A percentile compares a stretch with the other conserved stretches of the same genome.
Conservation (phyloP, 2,113 vertebrate genomes). For the Urocynchramus pylzowi region DNA sequence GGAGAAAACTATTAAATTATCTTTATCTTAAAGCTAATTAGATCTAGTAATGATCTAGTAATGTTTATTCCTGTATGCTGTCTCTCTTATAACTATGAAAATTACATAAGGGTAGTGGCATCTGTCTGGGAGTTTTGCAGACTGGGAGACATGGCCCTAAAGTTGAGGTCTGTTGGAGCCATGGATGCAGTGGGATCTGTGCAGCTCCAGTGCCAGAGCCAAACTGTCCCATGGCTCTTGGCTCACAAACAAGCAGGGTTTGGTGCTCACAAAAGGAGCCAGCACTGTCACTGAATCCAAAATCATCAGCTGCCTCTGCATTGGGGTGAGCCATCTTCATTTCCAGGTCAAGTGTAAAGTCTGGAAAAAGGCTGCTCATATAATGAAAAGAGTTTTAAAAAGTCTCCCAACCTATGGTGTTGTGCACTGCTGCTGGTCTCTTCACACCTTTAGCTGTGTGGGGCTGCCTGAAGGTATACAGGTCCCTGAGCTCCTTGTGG, state of each 20-base stretch:
- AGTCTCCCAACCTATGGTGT: background rate
- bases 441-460: background rate
- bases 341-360: background rate
- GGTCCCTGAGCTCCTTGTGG: background rate
- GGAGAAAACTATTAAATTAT: background rate
- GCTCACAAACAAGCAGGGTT: background rate
- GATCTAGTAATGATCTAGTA: background rate
- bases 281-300: background rate
- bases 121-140: background rate
- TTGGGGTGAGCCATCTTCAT: background rate
- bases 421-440: background rate
- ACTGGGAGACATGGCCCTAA: background rate
- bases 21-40: slow-evolving; percentile 28
- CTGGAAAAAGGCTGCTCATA: background rate
- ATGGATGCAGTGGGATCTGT: background rate
- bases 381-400: background rate
- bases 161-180: background rate
- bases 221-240: background rate
- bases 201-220: background rate
- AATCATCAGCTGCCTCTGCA: background rate
- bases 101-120: background rate
- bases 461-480: background rate
- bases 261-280: rapidly evolving
- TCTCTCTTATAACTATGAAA: background rate
- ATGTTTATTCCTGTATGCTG: background rate